These are phyloP conservation scores for Arctia plantaginis DNA, from an alignment of 2,888 invertebrate species.

Conservation along the genomic window DNA sequence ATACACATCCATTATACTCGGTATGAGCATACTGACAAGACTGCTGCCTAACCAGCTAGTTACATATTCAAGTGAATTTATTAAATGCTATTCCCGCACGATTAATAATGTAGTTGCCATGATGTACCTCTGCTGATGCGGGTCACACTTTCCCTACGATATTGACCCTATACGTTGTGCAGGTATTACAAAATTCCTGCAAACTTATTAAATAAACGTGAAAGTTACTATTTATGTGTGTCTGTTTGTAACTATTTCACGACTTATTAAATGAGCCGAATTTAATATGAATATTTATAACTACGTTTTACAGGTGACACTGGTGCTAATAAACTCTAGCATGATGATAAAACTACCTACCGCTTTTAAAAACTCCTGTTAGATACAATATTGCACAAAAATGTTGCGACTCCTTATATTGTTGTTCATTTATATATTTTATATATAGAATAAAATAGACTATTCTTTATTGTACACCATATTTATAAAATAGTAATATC, in stretches of 20 bases:
- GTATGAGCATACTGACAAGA: not conserved
- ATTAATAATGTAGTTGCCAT: conserved; percentile 40
- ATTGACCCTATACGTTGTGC: conserved; percentile 31
- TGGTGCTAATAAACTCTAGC: not conserved
- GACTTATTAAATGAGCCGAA: not conserved
- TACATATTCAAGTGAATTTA: conserved; percentile 42
- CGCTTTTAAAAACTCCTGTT: no score
- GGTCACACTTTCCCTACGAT: conserved; percentile 47
- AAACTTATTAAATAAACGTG: not conserved
- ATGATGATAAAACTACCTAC: no score
- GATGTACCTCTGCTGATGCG: conserved; percentile 26
- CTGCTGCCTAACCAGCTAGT: conserved; percentile 37
- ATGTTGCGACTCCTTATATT: no score
- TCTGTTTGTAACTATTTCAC: not conserved
- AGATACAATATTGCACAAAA: not conserved
- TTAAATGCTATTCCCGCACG: conserved; percentile 30
- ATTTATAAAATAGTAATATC: no score
- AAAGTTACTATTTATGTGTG: not conserved
- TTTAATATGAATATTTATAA: not conserved
- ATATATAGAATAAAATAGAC: no score
- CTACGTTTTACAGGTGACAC: not conserved
- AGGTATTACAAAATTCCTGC: not conserved
- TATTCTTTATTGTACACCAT: no score
- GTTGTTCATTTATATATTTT: no score
- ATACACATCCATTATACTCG: conserved; percentile 7